Evolutionary conservation across 1,140 invertebrate genomes (phyloP).

Genomic region (Aphelenchoides fujianensis): DNA sequence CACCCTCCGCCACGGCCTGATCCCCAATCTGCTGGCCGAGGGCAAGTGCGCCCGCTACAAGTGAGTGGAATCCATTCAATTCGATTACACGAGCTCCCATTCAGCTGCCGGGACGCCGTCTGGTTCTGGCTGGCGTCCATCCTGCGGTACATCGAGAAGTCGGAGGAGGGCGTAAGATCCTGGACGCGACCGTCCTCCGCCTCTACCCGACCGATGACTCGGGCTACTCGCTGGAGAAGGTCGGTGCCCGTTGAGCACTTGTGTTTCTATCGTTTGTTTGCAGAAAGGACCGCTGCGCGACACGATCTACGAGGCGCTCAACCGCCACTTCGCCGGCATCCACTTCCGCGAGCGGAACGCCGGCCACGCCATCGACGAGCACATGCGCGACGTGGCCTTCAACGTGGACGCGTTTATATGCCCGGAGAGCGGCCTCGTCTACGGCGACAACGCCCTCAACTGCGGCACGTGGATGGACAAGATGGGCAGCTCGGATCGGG

Average conservation of each 20-base stretch:
- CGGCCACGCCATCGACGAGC: slow-evolving; percentile 83
- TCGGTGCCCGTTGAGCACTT: not conserved
- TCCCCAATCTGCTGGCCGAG: slow-evolving; percentile 91
- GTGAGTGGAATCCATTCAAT: too few species aligned
- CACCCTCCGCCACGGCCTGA: slow-evolving; percentile 89
- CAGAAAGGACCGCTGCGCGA: slow-evolving; percentile 78
- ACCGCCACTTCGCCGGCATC: slow-evolving; percentile 58
- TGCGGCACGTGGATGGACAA: slow-evolving; percentile 99
- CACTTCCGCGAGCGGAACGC: slow-evolving; percentile 87
- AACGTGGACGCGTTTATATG: slow-evolving; percentile 85
- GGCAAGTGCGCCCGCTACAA: slow-evolving; percentile 83
- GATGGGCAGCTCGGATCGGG: slow-evolving; percentile 93
- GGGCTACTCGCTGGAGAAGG: slow-evolving; percentile 52
- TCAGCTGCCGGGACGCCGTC: slow-evolving; percentile 89
- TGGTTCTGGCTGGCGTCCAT: slow-evolving; percentile 98
- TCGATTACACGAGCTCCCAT: too few species aligned
- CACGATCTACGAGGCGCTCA: slow-evolving; percentile 87
- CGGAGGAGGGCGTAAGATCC: slow-evolving; percentile 74
- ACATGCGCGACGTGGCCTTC: slow-evolving; percentile 90
- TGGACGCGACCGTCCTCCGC: slow-evolving; percentile 76
- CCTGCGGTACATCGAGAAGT: slow-evolving; percentile 74
- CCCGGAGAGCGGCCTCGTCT: slow-evolving; percentile 87
- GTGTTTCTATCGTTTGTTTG: slow-evolving; percentile 7
- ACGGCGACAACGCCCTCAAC: slow-evolving; percentile 89
- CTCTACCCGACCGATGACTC: slow-evolving; percentile 76